A percentile compares a stretch with the other conserved stretches of the same genome.
These are phyloP conservation scores for Malacoraja senta DNA, from an alignment of 2,797 vertebrate genomes.

Conservation along the genomic window DNA sequence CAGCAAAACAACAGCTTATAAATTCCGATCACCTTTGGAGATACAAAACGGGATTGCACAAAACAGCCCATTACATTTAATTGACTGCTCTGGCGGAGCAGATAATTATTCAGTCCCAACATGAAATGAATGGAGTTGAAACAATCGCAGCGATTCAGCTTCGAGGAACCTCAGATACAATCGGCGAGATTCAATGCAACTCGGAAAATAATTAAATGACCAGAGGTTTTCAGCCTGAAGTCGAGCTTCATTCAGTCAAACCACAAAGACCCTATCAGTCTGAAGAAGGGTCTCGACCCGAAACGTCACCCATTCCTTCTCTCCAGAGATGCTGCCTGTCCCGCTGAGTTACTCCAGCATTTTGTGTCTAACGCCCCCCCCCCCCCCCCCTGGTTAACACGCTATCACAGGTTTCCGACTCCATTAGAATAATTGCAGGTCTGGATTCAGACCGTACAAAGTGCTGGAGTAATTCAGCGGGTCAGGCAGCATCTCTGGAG, in stretches of 20 bases:
- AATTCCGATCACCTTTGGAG: background rate
- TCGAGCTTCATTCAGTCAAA: no score
- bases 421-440: background rate
- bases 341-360: no score
- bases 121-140: background rate
- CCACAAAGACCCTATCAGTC: background rate
- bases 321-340: no score
- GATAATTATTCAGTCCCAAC: slow-evolving; percentile 15
- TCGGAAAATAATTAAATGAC: background rate
- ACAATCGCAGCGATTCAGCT: background rate
- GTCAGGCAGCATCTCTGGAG: no score
- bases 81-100: background rate
- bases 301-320: no score
- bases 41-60: slow-evolving; percentile 3
- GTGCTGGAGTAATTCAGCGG: no score
- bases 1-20: background rate
- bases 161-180: background rate
- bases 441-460: background rate
- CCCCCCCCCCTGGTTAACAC: no score
- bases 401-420: background rate
- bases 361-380: background rate
- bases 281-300: no score
- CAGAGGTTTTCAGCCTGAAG: background rate
- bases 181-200: background rate
- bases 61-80: slow-evolving; percentile 11